A percentile compares a stretch with the other conserved stretches of the same genome.
phyloP scores from a whole-genome alignment of 2,888 invertebrate genomes.

The Dexiosoma caninum region DNA sequence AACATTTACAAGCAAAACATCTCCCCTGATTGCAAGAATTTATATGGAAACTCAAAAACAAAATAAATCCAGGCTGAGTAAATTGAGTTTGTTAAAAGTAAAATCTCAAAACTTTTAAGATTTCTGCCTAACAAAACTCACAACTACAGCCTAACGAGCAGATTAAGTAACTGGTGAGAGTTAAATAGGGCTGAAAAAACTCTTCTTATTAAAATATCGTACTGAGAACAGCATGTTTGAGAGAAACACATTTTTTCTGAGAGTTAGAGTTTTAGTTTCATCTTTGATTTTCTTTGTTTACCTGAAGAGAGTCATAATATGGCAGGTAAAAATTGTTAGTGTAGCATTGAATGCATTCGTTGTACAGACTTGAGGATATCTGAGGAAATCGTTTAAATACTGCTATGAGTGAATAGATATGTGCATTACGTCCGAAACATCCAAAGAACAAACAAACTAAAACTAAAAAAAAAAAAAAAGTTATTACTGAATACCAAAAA shows the following conservation, averaged over 20 bases:
- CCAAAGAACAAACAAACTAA: conserved; percentile 69
- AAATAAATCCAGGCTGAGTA: conserved; percentile 33
- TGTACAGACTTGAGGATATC: conserved; percentile 47
- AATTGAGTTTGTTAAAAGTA: conserved; percentile 35
- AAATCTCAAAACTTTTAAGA: conserved; percentile 37
- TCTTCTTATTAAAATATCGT: conserved; percentile 29
- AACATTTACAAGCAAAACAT: background rate
- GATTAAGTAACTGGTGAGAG: conserved; percentile 22
- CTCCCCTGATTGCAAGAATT: conserved; percentile 16
- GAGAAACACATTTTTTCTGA: conserved; percentile 10
- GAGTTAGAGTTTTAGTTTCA: conserved; percentile 19
- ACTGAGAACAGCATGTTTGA: background rate
- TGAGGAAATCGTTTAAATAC: conserved; percentile 72
- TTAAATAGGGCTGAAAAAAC: conserved; percentile 17
- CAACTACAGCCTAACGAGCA: conserved; percentile 5
- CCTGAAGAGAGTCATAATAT: conserved; percentile 40
- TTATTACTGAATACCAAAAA: conserved; percentile 14
- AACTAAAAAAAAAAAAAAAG: conserved; percentile 18
- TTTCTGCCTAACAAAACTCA: conserved; percentile 32
- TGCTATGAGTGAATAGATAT: conserved; percentile 71
- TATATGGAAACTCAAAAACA: background rate
- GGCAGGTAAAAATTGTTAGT: conserved; percentile 54
- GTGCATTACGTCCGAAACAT: conserved; percentile 75
- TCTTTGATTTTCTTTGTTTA: conserved; percentile 40
- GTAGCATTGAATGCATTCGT: conserved; percentile 29